Percentiles rank a stretch among this genome's conserved stretches.
Conservation (phyloP, 2,888 invertebrate species). For the Harpalus rufipes region DNA sequence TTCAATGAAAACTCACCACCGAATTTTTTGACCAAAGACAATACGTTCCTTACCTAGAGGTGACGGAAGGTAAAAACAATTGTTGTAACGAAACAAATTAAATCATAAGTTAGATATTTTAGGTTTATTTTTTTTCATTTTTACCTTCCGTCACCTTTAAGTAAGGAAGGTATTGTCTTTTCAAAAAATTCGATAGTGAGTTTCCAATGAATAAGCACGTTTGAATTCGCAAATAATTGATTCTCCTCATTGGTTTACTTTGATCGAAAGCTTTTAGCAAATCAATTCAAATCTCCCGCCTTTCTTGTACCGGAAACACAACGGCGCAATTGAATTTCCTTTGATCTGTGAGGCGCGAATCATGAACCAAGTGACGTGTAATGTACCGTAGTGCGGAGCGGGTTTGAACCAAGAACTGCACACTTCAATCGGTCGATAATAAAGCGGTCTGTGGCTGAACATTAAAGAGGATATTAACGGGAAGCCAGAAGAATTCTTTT, state of each 20-base stretch:
- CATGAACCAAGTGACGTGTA: slow-evolving; percentile 49
- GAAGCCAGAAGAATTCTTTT: slow-evolving; percentile 50
- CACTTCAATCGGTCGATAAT: slow-evolving; percentile 42
- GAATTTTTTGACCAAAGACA: too few species aligned
- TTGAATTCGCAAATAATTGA: slow-evolving; percentile 20
- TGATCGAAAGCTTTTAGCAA: slow-evolving; percentile 42
- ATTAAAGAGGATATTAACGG: slow-evolving; percentile 50
- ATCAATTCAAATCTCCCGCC: slow-evolving; percentile 18
- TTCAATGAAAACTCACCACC: too few species aligned
- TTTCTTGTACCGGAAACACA: slow-evolving; percentile 54
- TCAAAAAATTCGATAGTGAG: too few species aligned
- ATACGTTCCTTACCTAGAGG: too few species aligned
- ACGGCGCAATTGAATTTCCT: slow-evolving; percentile 56
- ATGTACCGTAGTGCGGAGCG: background rate
- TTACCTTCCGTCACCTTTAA: too few species aligned
- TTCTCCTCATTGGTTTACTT: slow-evolving; percentile 15
- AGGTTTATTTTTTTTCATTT: too few species aligned
- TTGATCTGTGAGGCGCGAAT: slow-evolving; percentile 58
- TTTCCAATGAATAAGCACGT: too few species aligned
- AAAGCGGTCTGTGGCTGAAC: slow-evolving; percentile 34
- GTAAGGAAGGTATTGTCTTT: too few species aligned
- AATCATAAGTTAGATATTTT: too few species aligned
- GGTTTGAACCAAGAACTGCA: slow-evolving; percentile 27
- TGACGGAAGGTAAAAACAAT: too few species aligned
- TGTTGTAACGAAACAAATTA: too few species aligned